Evolutionary conservation across 2,113 vertebrate genomes (phyloP), one percentile per base, ranked within the genome.

Genomic region (Setophaga kirtlandii): DNA sequence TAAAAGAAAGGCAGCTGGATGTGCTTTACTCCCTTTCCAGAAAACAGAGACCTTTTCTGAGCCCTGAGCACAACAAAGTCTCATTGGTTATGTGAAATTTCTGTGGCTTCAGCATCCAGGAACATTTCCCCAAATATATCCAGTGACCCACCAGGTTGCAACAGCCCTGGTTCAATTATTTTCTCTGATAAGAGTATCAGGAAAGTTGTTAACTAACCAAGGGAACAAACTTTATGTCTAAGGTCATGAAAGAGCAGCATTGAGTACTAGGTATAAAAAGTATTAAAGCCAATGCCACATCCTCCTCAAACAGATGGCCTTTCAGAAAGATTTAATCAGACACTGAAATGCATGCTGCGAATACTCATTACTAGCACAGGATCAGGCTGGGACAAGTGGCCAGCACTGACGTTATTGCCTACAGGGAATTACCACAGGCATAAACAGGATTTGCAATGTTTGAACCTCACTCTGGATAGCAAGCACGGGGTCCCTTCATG

Each of bases 271-370:
- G 87, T 94, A 95, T 73, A 91, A 95, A 91, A 93, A 91, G 83
- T 95, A 91, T 84, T 89, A 93, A 94, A 94, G 77, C 93, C 93
- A 78, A 82, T 85, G 95, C 95, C 80, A 84, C 89, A 87, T 96
- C 77, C 83, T 96, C 69, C 94, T 96, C 89, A 89, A 95, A 97
- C 96, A 97, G 96, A 97, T 97, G 96, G 96, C 87, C 96, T 95
- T 97, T 95, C 95, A 95, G 94, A 87, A 94, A 96, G 94, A 96
- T 97, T 96, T 97, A 96, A 97, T 97, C 96, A 96, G 96, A 97
- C 81, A 91, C 84, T 91, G 93, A 97, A 97, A 96, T 84, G 87
- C 96, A 95, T 96, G 96, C 96, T 97, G 96, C 83, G 94, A 97
- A 95, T 94, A 95, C 93, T 97, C 95, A 97, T 97, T 97, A 96